phyloP scores from a whole-genome alignment of 2,888 invertebrate species.

The Sinotaia quadrata region DNA sequence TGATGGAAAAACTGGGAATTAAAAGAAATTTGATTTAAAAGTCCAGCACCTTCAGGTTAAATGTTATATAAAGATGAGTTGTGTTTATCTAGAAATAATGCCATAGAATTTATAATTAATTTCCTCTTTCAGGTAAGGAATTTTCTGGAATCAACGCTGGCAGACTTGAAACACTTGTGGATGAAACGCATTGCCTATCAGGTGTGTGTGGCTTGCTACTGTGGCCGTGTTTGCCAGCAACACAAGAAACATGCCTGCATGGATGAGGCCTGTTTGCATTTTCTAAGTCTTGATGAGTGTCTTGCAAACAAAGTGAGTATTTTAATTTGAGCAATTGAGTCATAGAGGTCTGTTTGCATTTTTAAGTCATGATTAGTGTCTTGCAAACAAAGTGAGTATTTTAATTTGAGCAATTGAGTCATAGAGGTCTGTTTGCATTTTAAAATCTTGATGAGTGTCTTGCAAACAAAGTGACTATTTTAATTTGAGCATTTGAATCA shows the following conservation, averaged over 20 bases:
- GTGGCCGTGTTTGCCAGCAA: slow-evolving; percentile 67
- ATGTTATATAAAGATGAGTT: no score
- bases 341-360: slow-evolving; percentile 71
- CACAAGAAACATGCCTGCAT: slow-evolving; percentile 66
- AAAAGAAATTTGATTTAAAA: no score
- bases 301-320: slow-evolving; percentile 70
- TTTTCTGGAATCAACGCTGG: slow-evolving; percentile 70
- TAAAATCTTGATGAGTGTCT: slow-evolving; percentile 73
- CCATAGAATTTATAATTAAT: no score
- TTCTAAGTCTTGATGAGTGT: slow-evolving; percentile 73
- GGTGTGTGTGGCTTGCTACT: slow-evolving; percentile 69
- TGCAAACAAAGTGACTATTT: slow-evolving; percentile 68
- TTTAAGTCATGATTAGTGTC: slow-evolving; percentile 73
- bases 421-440: slow-evolving; percentile 72
- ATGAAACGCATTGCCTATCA: slow-evolving; percentile 71
- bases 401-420: no score
- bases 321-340: no score
- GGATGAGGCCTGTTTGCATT: slow-evolving; percentile 70
- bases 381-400: slow-evolving; percentile 70
- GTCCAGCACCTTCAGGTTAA: no score
- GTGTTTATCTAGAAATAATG: no score
- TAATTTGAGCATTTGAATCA: no score
- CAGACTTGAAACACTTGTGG: slow-evolving; percentile 70
- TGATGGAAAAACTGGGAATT: no score
- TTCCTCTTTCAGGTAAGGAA: slow-evolving; percentile 66